phyloP scores from a whole-genome alignment of 2,113 vertebrate species.

The Spermophilus dauricus region DNA sequence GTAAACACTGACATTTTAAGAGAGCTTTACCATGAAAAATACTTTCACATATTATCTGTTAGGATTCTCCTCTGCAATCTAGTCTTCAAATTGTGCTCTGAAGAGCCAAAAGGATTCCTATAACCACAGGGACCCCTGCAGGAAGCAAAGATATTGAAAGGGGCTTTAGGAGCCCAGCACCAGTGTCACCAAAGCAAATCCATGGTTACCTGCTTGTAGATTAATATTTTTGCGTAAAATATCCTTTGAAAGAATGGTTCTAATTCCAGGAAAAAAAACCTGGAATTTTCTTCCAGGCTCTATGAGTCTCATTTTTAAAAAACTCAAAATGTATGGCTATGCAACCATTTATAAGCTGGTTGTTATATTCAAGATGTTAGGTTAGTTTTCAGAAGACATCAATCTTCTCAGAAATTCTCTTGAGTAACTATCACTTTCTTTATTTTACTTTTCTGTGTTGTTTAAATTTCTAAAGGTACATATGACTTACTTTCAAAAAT shows the following conservation, averaged over 20 bases:
- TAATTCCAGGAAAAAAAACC: background rate
- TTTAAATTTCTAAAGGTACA: background rate
- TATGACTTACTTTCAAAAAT: background rate
- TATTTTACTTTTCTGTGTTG: background rate
- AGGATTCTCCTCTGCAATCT: background rate
- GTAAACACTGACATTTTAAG: background rate
- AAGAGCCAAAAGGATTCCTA: background rate
- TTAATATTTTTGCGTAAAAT: background rate
- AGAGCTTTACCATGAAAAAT: background rate
- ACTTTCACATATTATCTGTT: background rate
- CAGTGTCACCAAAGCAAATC: background rate
- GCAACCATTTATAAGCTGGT: background rate
- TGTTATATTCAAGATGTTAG: background rate
- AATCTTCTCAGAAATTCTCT: slow-evolving; percentile 28
- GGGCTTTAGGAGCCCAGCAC: background rate
- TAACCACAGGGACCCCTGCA: background rate
- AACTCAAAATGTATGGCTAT: background rate
- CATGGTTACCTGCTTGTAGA: background rate
- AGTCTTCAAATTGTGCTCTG: background rate
- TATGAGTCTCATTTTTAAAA: background rate
- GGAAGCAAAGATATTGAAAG: background rate
- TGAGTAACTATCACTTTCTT: slow-evolving; percentile 5
- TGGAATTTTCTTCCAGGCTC: background rate
- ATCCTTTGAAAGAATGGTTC: background rate
- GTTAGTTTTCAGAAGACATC: slow-evolving; percentile 38